phyloP scores from a whole-genome alignment of 2,888 invertebrate genomes.

The Pheosia gnoma region DNA sequence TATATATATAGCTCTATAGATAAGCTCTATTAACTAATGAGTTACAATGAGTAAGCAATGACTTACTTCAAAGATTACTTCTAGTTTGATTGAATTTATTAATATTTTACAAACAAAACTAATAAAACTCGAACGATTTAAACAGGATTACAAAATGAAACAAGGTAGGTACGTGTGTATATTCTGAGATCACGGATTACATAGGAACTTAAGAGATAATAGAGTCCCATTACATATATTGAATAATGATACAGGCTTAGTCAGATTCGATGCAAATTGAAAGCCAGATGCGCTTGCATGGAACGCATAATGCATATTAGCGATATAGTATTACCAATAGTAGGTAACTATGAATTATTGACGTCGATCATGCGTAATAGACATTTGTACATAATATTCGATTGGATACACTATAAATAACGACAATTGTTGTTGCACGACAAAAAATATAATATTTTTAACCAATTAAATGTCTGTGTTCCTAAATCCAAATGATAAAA shows the following conservation, averaged over 20 bases:
- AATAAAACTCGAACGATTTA: too few species aligned
- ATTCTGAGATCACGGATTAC: background rate
- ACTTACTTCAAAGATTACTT: background rate
- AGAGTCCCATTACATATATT: constrained; percentile 24
- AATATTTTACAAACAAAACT: background rate
- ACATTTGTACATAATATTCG: too few species aligned
- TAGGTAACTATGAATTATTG: too few species aligned
- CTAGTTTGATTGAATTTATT: background rate
- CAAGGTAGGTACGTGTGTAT: background rate
- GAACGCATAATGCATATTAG: background rate
- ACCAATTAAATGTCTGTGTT: too few species aligned
- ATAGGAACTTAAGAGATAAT: constrained; percentile 10
- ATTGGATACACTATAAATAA: too few species aligned
- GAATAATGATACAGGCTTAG: constrained; percentile 23
- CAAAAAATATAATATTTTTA: too few species aligned
- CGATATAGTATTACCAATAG: background rate
- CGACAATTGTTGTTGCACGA: too few species aligned
- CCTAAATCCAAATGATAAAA: too few species aligned
- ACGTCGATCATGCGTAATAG: too few species aligned
- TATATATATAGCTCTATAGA: too few species aligned
- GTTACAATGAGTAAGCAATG: too few species aligned
- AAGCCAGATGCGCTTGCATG: constrained; percentile 26
- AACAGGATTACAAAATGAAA: too few species aligned
- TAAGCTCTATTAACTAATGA: background rate
- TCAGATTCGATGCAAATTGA: constrained; percentile 16